Evolutionary conservation across 2,113 vertebrate species (phyloP), one percentile per base, ranked within the genome.

Genomic region (Okapia johnstoni): DNA sequence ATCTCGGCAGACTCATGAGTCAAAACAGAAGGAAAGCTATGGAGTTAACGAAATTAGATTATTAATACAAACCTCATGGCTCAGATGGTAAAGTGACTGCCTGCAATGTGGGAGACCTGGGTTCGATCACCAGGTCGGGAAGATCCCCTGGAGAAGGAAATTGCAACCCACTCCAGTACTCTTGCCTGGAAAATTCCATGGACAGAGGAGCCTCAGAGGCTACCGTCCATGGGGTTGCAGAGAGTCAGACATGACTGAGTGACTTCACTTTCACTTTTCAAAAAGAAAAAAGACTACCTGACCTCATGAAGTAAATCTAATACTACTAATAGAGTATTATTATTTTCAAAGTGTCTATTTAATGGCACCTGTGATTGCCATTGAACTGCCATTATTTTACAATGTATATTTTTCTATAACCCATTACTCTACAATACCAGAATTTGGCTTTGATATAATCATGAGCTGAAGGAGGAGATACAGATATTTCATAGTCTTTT

Each of bases 341-440:
- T 84, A 43, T 88, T 85, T 90, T 96, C 40, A 76, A 58, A 90
- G 4, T 33, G 55, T 79, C 70, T 86, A 19, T 63, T 80, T 63
- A 66, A 26, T 86, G 43, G 70, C 58, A 77, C 25, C 6, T 70
- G 36, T 89, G 79, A 79, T 33, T 90, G 61, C 23, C 26, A 28
- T 0, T 92, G 54, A 86, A 61, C 46, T 73, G 73, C 25, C 81
- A 16, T 73, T 87, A 77, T 46, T 91, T 94, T 60, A 88, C 40
- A 84, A n/a, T n/a, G 23, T 63, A 0, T 92, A 16, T 88, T 92
- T 96, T 89, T 85, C 43, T 66, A 54, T 10, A 60, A 88, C 23
- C 43, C 26, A 21, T 73, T 63, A 25, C 6, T 30, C 30, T 87
- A n/a, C 19, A 95, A 88, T 70, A 14, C 8, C 26, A 83, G 9